These are phyloP conservation scores for Epinephelus lanceolatus DNA, from an alignment of 2,113 vertebrate species.

Conservation along the genomic window DNA sequence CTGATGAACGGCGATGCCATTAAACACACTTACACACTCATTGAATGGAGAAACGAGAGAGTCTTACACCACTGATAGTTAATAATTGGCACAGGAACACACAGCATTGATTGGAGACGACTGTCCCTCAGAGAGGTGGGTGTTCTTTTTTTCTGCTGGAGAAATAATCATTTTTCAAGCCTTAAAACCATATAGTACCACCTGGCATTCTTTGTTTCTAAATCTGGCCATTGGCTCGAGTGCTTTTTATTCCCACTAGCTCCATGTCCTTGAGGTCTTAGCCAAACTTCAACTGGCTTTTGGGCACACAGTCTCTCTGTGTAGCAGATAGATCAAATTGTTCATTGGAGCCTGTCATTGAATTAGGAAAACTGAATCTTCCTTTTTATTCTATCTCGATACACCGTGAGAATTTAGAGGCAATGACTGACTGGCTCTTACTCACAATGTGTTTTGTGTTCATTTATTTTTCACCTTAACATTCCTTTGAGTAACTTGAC, in stretches of 20 bases:
- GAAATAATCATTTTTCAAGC: conserved; percentile 34
- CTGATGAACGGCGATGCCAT: conserved; percentile 37
- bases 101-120: conserved; percentile 24
- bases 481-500: not conserved
- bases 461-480: not conserved
- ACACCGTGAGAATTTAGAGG: not conserved
- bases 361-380: conserved; percentile 48
- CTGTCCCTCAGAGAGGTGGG: conserved; percentile 7
- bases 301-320: conserved; percentile 27
- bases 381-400: conserved; percentile 15
- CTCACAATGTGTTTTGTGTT: not conserved
- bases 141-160: not conserved
- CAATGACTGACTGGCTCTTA: conserved; percentile 6
- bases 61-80: conserved; percentile 37
- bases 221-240: conserved; percentile 34
- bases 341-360: conserved; percentile 47
- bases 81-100: conserved; percentile 21
- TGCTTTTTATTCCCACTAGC: conserved; percentile 26
- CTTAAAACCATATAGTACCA: conserved; percentile 23
- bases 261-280: conserved; percentile 40
- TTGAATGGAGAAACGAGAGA: conserved; percentile 38
- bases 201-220: conserved; percentile 54
- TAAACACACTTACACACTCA: conserved; percentile 7
- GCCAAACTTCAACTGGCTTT: conserved; percentile 47
- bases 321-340: conserved; percentile 50